Evolutionary conservation across 2,797 vertebrate genomes (phyloP).

Genomic region (Rallus crepitans): DNA sequence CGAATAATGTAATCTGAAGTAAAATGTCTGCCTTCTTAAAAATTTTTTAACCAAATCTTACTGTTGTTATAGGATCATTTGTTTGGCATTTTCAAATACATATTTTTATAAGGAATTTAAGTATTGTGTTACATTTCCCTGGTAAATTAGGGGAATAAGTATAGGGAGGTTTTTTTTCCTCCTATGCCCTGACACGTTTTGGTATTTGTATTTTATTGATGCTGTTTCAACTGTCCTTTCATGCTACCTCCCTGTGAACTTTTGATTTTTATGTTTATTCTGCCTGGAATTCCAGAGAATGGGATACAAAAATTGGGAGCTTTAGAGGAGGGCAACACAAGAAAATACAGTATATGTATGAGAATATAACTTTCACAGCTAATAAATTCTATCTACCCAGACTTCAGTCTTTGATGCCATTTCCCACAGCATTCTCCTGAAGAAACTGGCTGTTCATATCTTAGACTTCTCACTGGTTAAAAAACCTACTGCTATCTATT

Average conservation of each 20-base stretch:
- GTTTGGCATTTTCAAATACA: not conserved
- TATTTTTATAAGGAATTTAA: not conserved
- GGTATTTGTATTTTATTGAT: not conserved
- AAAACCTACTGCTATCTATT: not conserved
- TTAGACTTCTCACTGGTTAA: too few relatives aligned
- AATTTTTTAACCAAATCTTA: not conserved
- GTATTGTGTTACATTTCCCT: not conserved
- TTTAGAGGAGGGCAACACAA: not conserved
- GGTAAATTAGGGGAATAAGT: not conserved
- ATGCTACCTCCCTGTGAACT: not conserved
- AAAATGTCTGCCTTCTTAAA: not conserved
- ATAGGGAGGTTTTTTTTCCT: not conserved
- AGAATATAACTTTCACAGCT: not conserved
- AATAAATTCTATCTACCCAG: not conserved
- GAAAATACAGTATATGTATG: not conserved
- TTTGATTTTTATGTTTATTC: not conserved
- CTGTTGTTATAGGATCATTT: not conserved
- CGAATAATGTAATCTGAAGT: not conserved
- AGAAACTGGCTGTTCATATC: too few relatives aligned
- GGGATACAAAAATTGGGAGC: not conserved
- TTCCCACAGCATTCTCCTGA: too few relatives aligned
- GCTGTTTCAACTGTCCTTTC: not conserved
- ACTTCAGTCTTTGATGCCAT: too few relatives aligned
- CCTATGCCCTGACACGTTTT: not conserved
- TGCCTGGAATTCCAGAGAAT: not conserved